These are phyloP conservation scores for Ormyrus thymus DNA, from an alignment of 2,888 invertebrate genomes.

Conservation along the genomic window DNA sequence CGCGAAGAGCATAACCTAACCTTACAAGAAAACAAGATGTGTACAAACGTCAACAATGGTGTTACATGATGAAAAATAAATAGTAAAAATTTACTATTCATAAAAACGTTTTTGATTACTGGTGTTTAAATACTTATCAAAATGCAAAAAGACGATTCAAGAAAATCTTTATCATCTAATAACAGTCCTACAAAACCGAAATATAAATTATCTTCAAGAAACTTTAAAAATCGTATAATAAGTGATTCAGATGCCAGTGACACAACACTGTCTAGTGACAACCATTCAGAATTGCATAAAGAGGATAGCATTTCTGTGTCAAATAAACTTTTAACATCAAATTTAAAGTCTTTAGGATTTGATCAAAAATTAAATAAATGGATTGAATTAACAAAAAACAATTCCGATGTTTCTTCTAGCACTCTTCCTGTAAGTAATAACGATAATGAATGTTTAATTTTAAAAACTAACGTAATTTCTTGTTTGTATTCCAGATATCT, in stretches of 20 bases:
- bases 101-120: too few relatives aligned
- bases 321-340: slow-evolving; percentile 56
- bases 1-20: too few relatives aligned
- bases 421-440: slow-evolving; percentile 17
- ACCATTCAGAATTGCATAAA: too few relatives aligned
- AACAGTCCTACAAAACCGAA: not conserved
- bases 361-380: slow-evolving; percentile 34
- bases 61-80: too few relatives aligned
- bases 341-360: slow-evolving; percentile 66
- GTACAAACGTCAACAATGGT: too few relatives aligned
- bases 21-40: too few relatives aligned
- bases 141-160: too few relatives aligned
- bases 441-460: not conserved
- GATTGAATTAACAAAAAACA: slow-evolving; percentile 55
- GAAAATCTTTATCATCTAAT: too few relatives aligned
- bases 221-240: slow-evolving; percentile 3
- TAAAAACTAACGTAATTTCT: not conserved
- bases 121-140: too few relatives aligned
- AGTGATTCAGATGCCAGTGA: slow-evolving; percentile 34
- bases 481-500: slow-evolving; percentile 58
- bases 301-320: not conserved
- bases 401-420: slow-evolving; percentile 57
- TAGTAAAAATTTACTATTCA: too few relatives aligned
- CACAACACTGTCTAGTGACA: not conserved
- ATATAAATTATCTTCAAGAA: slow-evolving; percentile 3